Evolutionary conservation across 2,888 invertebrate species (phyloP), one percentile per base, ranked within the genome.

Genomic region (Aphidoletes aphidimyza): DNA sequence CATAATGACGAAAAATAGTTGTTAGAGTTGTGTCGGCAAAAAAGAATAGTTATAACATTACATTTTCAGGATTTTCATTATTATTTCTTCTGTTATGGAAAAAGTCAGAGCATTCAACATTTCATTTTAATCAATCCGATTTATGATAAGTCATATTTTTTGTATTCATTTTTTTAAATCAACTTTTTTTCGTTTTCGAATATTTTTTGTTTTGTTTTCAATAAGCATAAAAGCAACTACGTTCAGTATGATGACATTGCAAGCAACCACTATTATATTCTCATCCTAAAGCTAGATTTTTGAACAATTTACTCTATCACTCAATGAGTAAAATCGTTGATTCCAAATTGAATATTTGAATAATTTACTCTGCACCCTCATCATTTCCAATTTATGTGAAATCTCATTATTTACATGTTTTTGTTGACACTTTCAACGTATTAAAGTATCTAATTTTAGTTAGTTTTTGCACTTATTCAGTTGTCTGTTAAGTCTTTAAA

Each of bases 211-310:
- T 54, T 54, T 54, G n/a, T n/a, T n/a, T 54, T n/a, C 22, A 54
- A 54, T 54, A 54, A 54, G 54, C 54, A 54, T 22, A 54, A 54
- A 54, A 54, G 54, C 54, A 54, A 54, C 54, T 54, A 54, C 54
- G 54, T 22, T 54, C 54, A 54, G 22, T 54, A 54, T 54, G 22
- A 3, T 54, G 8, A 17, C 47, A 47, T 47, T 54, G 54, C 54
- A 54, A 54, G 54, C 54, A 54, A 54, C 22, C 54, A 54, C 3
- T 54, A 54, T 47, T 54, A 54, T 54, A 54, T 54, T 22, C 54
- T 22, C 54, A 54, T 54, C 6, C 54, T 47, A 47, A 47, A 17
- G 54, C 22, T 22, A 54, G 22, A 3, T 54, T 22, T 54, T n/a
- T n/a, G n/a, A 22, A 22, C 54, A 22, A 22, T 54, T 54, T 54